Percentiles rank a stretch among this genome's conserved stretches.
Evolutionary conservation across 2,888 invertebrate species (phyloP).

Genomic region (Xanthorhoe designata): DNA sequence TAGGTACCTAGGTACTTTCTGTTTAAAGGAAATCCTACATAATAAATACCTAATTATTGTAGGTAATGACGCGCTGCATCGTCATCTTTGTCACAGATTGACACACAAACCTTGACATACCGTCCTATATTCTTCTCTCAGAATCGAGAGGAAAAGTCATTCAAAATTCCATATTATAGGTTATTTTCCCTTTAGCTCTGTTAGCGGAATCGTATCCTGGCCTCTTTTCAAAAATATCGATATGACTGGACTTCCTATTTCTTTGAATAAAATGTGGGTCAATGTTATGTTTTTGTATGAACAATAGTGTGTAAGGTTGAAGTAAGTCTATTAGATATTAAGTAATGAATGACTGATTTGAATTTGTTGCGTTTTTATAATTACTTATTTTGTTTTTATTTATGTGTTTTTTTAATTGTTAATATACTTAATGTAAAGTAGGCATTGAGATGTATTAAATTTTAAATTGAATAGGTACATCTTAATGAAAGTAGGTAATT

Average conservation of each 20-base stretch:
- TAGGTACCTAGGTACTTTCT: too few species aligned
- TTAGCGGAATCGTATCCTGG: slow-evolving; percentile 18
- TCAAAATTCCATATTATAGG: slow-evolving; percentile 12
- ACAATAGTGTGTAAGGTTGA: not conserved
- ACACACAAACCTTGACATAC: slow-evolving; percentile 52
- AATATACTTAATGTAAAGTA: too few species aligned
- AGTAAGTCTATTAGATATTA: not conserved
- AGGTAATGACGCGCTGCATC: slow-evolving; percentile 17
- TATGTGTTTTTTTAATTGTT: too few species aligned
- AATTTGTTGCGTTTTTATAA: too few species aligned
- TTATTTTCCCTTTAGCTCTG: slow-evolving; percentile 7
- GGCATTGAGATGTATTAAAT: too few species aligned
- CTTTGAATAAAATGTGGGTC: slow-evolving; percentile 20
- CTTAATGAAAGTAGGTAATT: too few species aligned
- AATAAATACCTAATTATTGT: slow-evolving; percentile 5
- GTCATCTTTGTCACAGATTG: slow-evolving; percentile 22
- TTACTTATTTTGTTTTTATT: too few species aligned
- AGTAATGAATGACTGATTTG: too few species aligned
- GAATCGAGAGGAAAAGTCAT: slow-evolving; percentile 44
- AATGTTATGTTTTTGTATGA: slow-evolving; percentile 7
- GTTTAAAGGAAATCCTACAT: not conserved
- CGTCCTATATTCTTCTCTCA: slow-evolving; percentile 51
- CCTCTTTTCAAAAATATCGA: not conserved
- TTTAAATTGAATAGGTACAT: too few species aligned
- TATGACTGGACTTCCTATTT: slow-evolving; percentile 7